Base-by-base conservation (phyloP, 2,888 invertebrate species). In the Pseudanteris insignis region DNA sequence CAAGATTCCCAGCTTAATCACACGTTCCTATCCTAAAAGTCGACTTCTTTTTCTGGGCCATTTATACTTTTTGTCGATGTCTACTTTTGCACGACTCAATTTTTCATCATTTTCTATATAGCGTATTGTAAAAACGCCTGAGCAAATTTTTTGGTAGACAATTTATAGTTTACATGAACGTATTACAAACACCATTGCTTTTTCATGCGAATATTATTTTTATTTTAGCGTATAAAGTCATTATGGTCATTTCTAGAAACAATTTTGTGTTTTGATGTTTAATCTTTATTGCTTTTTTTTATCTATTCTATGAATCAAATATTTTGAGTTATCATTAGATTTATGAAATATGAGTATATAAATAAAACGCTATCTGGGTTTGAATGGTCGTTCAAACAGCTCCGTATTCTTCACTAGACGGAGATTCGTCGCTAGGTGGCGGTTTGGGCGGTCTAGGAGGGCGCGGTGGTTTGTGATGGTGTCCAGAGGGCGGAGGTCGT, bases 401-500 rank as follows among this genome's bases (percentile, higher is more conserved):
- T 32, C 79, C 79, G 67, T 79, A 80, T 40, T 80, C 79, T 37
- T 80, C 79, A 68, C 79, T 80, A 59, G 79, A 80, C 18, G 79
- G 79, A 43, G 79, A 80, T 10, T 80, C 79, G 68, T 80, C 79
- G 59, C 77, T 78, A 26, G 75, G 73, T 34, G 78, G 74, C 18
- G 76, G 73, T 47, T 77, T 72, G 1, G 74, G 69, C 8, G 76
- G 76, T 43, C 77, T 72, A 13, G 73, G 77, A 46, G 77, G 75
- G 63, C 74, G 69, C 13, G 76, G 72, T 7, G 75, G 73, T 57
- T 73, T 69, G 58, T 73, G 74, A 36, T 72, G 71, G 34, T 73
- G 71, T 9, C 70, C 66, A 46, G 72, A 68, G 13, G 75, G 75
- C 8, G 73, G 70, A 8, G 74, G 73, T 65, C 79, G 70, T 55